These are phyloP conservation scores for Nannobrachium achirus DNA, from an alignment of 2,113 vertebrate genomes.

Conservation along the genomic window DNA sequence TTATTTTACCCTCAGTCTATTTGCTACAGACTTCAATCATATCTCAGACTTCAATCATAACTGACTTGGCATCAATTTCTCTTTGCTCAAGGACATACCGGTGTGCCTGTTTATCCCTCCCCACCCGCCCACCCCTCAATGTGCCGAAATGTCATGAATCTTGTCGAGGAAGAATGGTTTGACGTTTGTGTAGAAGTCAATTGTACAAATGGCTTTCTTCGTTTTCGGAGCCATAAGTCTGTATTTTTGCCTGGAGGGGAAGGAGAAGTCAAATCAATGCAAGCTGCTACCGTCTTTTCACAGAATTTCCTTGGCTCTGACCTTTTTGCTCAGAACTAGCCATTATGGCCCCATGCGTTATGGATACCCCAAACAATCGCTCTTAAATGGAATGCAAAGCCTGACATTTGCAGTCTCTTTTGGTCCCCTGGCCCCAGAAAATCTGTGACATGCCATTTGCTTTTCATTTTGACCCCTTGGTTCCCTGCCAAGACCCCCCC, in stretches of 20 bases:
- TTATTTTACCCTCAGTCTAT: slow-evolving; percentile 42
- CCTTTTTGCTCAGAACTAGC: slow-evolving; percentile 63
- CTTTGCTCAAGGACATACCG: slow-evolving; percentile 60
- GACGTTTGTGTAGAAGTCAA: slow-evolving; percentile 61
- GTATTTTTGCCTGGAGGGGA: slow-evolving; percentile 27
- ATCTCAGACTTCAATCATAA: slow-evolving; percentile 69
- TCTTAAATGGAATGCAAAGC: slow-evolving; percentile 65
- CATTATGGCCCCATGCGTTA: slow-evolving; percentile 46
- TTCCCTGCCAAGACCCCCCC: slow-evolving; percentile 2
- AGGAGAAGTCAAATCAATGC: slow-evolving; percentile 75
- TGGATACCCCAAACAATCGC: slow-evolving; percentile 47
- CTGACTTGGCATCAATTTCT: slow-evolving; percentile 70
- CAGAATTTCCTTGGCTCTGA: slow-evolving; percentile 49
- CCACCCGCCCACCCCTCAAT: slow-evolving; percentile 25
- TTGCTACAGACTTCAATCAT: slow-evolving; percentile 68
- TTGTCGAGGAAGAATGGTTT: slow-evolving; percentile 63
- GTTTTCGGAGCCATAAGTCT: slow-evolving; percentile 34
- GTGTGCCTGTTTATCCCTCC: slow-evolving; percentile 32
- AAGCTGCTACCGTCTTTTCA: slow-evolving; percentile 35
- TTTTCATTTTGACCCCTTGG: slow-evolving; percentile 48
- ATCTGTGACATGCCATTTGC: slow-evolving; percentile 53
- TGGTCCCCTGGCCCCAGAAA: slow-evolving; percentile 43
- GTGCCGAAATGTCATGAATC: slow-evolving; percentile 70
- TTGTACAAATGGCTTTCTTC: slow-evolving; percentile 64
- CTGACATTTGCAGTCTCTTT: slow-evolving; percentile 68